Base-by-base conservation (phyloP, 2,797 vertebrate genomes). In the Hipposideros larvatus region DNA sequence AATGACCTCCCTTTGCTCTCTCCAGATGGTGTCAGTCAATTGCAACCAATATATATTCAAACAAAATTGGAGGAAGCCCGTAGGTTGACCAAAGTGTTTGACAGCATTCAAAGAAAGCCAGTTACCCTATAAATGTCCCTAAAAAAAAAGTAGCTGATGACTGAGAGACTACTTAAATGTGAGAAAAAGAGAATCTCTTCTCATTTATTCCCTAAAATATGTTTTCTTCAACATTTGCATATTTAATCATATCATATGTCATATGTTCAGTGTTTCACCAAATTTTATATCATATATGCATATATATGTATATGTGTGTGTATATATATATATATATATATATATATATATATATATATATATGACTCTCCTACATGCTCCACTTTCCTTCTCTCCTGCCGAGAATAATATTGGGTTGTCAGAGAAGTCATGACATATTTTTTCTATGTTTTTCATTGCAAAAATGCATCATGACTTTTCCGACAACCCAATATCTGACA, bases 11-110 rank as follows among this genome's bases (percentile, higher is more conserved):
- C 79, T 90, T 57, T 41, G 21, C 37, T 55, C 28, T 79, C 13
- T 87, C 34, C 66, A 93, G 75, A 84, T 87, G 48, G 19, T 46
- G 34, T 78, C 11, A 28, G 41, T 74, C 65, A 95, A 21, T n/a
- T 82, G 77, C 83, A 94, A 48, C 48, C n/a, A 48, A 88, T 19
- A 70, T 14, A 83, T 53, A 91, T 79, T 86, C 75, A 61, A 75
- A 26, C 4, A 89, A 88, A 91, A 87, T 41, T 51, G 16, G 3
- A 7, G 19, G 10, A 8, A 89, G 11, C 4, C 26, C 78, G 11
- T 41, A 77, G 43, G 11, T 5, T 59, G 46, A 71, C 28, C 21
- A 26, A 63, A 75, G 11, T 75, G 15, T 55, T 63, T 73, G 57
- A 70, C 1, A 86, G 11, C 2, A 4, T 61, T 83, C 13, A 59